phyloP scores from a whole-genome alignment of 2,797 vertebrate species.

The Sus cebifrons region DNA sequence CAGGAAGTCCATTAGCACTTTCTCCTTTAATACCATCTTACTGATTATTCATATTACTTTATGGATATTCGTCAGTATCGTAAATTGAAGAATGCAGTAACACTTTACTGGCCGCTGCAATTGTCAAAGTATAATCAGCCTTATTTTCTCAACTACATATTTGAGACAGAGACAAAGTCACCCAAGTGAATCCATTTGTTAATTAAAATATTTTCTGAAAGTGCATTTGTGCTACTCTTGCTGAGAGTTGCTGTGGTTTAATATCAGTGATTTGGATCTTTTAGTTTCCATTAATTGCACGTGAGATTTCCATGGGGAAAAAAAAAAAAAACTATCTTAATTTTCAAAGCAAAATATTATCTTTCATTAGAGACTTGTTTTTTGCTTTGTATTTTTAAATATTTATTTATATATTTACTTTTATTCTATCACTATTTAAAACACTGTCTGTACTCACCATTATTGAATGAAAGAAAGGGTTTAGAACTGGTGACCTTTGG shows the following conservation, averaged over 20 bases:
- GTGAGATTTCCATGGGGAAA: background rate
- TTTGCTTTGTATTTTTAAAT: background rate
- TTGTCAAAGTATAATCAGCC: background rate
- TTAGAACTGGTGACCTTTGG: background rate
- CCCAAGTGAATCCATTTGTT: background rate
- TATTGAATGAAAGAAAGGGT: background rate
- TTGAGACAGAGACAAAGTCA: background rate
- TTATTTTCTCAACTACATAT: background rate
- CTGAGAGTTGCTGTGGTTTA: background rate
- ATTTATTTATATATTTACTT: slow-evolving; percentile 26
- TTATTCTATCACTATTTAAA: slow-evolving; percentile 1
- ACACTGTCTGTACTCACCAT: background rate
- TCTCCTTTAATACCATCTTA: background rate
- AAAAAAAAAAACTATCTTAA: background rate
- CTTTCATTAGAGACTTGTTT: background rate
- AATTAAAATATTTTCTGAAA: slow-evolving; percentile 22
- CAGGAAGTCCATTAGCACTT: background rate
- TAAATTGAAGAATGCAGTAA: background rate
- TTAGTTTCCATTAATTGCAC: background rate
- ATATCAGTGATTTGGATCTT: background rate
- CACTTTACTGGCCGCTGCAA: background rate
- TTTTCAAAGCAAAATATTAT: slow-evolving; percentile 20
- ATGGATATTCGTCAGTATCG: background rate
- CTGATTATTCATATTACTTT: slow-evolving; percentile 6
- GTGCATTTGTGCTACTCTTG: background rate